Conservation (phyloP, 2,888 invertebrate genomes). For the Pseudolycoriella hygida region DNA sequence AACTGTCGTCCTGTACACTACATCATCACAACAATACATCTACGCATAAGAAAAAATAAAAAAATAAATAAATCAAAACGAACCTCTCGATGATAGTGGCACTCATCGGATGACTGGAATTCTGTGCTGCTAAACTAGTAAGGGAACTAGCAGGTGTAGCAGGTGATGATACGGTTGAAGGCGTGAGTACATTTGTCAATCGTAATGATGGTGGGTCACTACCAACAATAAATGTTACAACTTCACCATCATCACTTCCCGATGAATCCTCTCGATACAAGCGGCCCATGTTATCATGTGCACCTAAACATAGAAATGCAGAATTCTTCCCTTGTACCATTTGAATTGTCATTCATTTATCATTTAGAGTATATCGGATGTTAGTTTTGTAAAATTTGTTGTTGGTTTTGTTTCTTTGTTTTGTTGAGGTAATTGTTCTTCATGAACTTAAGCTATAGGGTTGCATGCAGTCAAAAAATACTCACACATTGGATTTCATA, state of each 20-base stretch:
- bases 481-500: too few relatives aligned
- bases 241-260: conserved; percentile 19
- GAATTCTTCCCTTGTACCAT: not conserved
- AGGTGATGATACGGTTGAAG: conserved; percentile 10
- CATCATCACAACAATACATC: too few relatives aligned
- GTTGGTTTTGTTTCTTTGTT: too few relatives aligned
- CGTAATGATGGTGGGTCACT: conserved; percentile 2
- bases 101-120: not conserved
- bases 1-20: conserved; percentile 14
- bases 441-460: too few relatives aligned
- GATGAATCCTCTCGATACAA: conserved; percentile 22
- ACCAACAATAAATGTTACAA: conserved; percentile 14
- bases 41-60: too few relatives aligned
- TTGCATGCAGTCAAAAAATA: too few relatives aligned
- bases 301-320: conserved; percentile 19
- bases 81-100: not conserved
- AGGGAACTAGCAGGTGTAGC: not conserved
- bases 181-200: not conserved
- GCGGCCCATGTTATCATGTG: conserved; percentile 19
- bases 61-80: not conserved
- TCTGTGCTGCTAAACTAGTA: not conserved
- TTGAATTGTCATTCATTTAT: too few relatives aligned
- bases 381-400: too few relatives aligned
- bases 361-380: too few relatives aligned
- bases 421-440: too few relatives aligned